Evolutionary conservation across 2,797 vertebrate genomes (phyloP).

Genomic region (Sparus aurata): DNA sequence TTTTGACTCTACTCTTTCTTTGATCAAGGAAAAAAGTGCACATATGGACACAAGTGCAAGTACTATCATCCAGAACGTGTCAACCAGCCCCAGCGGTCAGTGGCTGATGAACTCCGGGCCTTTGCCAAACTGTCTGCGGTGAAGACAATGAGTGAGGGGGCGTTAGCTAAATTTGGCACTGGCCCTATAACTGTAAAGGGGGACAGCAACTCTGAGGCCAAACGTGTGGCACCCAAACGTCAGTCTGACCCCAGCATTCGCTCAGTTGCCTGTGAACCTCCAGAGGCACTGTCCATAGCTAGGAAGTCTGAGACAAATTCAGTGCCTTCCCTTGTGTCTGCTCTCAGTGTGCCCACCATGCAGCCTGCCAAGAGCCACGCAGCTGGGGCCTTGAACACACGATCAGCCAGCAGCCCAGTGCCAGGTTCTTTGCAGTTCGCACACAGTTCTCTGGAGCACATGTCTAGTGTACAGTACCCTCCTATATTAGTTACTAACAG

Average conservation of each 20-base stretch:
- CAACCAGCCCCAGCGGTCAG: constrained; percentile 96
- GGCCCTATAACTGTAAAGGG: constrained; percentile 86
- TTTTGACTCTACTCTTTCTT: constrained; percentile 57
- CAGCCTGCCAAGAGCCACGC: constrained; percentile 96
- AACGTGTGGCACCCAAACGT: constrained; percentile 95
- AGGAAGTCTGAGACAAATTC: constrained; percentile 96
- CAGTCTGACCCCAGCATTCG: constrained; percentile 99
- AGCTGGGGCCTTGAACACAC: constrained; percentile 95
- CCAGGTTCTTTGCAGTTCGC: constrained; percentile 95
- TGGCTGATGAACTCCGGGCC: constrained; percentile 98
- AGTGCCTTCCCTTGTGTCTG: constrained; percentile 97
- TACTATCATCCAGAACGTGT: constrained; percentile 99
- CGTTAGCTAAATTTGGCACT: constrained; percentile 91
- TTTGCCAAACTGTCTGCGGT: constrained; percentile 98
- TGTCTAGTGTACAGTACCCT: constrained; percentile 96
- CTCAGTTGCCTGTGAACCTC: constrained; percentile 93
- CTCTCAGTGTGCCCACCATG: constrained; percentile 97
- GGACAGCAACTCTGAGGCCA: constrained; percentile 91
- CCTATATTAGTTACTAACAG: constrained; percentile 99
- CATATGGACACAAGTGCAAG: constrained; percentile 99
- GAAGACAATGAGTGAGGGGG: constrained; percentile 98
- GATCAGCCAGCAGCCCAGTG: constrained; percentile 98
- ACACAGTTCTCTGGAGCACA: constrained; percentile 96
- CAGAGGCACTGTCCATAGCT: constrained; percentile 90
- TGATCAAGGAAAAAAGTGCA: constrained; percentile 97